Conservation (phyloP, 1,140 invertebrate genomes). For the Andricus grossulariae region DNA sequence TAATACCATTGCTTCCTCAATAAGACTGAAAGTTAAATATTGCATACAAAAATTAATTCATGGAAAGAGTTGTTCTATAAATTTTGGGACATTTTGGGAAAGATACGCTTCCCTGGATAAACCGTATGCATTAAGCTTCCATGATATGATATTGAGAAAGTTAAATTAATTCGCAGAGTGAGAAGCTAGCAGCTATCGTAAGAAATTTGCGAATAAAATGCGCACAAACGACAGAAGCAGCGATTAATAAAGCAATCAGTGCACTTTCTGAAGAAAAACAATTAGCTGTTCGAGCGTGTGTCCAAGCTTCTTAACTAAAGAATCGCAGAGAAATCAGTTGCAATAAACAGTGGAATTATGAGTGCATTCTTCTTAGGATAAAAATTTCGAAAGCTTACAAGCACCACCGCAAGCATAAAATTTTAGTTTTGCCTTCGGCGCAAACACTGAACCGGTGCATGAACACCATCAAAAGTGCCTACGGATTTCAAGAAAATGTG, state of each 20-base stretch:
- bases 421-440: conserved; percentile 32
- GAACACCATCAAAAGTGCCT: conserved; percentile 32
- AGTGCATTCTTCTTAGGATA: conserved; percentile 41
- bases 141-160: no score
- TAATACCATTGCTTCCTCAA: no score
- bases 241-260: background rate
- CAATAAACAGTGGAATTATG: conserved; percentile 36
- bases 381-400: conserved; percentile 32
- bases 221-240: no score
- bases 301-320: background rate
- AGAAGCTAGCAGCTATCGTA: no score
- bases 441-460: conserved; percentile 40
- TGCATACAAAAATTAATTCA: no score
- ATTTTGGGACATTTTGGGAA: no score
- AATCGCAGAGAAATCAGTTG: conserved; percentile 1
- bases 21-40: no score
- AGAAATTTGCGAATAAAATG: no score
- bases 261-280: background rate
- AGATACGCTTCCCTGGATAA: no score
- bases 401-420: conserved; percentile 33
- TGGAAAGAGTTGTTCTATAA: no score
- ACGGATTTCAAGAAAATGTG: conserved; percentile 37
- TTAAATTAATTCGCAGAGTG: no score
- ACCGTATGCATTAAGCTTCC: no score
- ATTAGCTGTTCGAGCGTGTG: background rate